Percentiles rank a stretch among this genome's conserved stretches.
These are phyloP conservation scores for Brienomyrus longianalis DNA, from an alignment of 2,113 vertebrate species.

Conservation along the genomic window DNA sequence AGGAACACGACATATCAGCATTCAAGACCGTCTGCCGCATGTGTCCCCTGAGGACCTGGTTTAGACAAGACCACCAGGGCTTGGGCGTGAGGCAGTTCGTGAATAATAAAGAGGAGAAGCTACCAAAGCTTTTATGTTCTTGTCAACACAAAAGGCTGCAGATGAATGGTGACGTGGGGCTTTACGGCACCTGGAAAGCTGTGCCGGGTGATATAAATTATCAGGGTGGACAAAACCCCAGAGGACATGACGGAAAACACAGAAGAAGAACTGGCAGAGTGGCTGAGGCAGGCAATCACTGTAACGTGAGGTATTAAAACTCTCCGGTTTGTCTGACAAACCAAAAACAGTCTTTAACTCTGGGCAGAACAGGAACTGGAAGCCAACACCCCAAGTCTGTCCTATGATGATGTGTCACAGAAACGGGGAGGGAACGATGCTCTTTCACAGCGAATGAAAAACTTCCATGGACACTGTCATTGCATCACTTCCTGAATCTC, in stretches of 20 bases:
- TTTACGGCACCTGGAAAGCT: not conserved
- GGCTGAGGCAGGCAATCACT: not conserved
- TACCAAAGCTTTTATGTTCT: not conserved
- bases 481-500: not conserved
- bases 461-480: too few relatives aligned
- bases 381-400: not conserved
- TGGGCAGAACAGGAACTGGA: not conserved
- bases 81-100: not conserved
- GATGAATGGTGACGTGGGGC: not conserved
- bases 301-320: not conserved
- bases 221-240: not conserved
- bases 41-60: not conserved
- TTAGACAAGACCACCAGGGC: not conserved
- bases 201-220: not conserved
- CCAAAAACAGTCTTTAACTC: not conserved
- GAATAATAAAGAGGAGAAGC: not conserved
- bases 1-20: not conserved
- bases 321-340: not conserved
- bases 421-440: not conserved
- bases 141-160: not conserved
- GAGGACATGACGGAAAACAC: not conserved
- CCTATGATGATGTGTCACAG: not conserved
- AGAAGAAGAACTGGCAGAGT: not conserved
- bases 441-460: not conserved
- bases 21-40: not conserved